Conservation (phyloP, 2,797 vertebrate genomes). For the Luscinia luscinia region DNA sequence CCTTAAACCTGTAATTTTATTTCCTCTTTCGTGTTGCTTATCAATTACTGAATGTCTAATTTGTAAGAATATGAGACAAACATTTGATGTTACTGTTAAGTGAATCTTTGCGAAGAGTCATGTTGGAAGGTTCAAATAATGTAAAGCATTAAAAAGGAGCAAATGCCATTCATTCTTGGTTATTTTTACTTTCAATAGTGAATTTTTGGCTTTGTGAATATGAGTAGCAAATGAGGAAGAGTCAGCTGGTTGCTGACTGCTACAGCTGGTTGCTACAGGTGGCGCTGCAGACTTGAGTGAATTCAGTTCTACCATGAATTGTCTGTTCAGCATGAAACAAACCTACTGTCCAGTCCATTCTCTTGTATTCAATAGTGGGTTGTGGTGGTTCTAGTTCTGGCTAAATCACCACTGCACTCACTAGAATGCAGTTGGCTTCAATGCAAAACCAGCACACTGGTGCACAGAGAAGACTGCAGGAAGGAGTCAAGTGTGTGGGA, state of each 20-base stretch:
- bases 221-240: not conserved
- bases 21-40: not conserved
- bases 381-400: no score
- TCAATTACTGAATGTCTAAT: not conserved
- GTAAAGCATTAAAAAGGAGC: not conserved
- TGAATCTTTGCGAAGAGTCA: not conserved
- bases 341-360: not conserved
- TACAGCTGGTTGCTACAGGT: not conserved
- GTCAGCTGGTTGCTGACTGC: not conserved
- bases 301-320: not conserved
- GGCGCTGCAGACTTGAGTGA: not conserved
- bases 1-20: slow-evolving; percentile 17
- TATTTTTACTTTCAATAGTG: not conserved
- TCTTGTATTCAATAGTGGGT: not conserved
- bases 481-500: not conserved
- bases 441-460: no score
- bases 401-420: no score
- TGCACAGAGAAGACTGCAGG: not conserved
- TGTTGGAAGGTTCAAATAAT: not conserved
- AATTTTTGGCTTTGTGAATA: not conserved
- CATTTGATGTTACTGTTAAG: not conserved
- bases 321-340: not conserved
- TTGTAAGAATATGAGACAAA: not conserved
- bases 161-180: not conserved
- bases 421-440: no score